Evolutionary conservation across 2,888 invertebrate genomes (phyloP).

Genomic region (Agonopterix heracliana): DNA sequence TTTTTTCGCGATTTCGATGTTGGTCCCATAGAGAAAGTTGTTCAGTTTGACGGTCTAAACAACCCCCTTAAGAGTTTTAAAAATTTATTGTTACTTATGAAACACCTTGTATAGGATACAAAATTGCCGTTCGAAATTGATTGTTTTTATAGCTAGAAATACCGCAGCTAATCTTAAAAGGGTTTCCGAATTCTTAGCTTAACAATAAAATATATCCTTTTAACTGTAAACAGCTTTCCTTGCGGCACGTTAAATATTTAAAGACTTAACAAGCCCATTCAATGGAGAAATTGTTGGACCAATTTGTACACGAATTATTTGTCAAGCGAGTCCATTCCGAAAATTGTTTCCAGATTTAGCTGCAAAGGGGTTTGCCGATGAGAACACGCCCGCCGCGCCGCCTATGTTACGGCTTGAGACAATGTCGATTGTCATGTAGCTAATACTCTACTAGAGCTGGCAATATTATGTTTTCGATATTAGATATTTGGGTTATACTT

Average conservation of each 20-base stretch:
- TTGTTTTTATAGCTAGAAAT: too few species aligned
- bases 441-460: slow-evolving; percentile 37
- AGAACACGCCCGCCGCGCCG: slow-evolving; percentile 22
- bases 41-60: too few species aligned
- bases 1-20: too few species aligned
- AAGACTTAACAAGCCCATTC: slow-evolving; percentile 47
- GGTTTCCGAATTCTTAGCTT: too few species aligned
- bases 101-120: too few species aligned
- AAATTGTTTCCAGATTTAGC: slow-evolving; percentile 70
- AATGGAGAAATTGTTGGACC: slow-evolving; percentile 50
- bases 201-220: neutral
- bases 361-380: slow-evolving; percentile 50
- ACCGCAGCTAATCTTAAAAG: too few species aligned
- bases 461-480: neutral
- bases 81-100: too few species aligned
- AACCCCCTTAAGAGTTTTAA: too few species aligned
- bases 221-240: neutral
- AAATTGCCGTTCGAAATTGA: too few species aligned
- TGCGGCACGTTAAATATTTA: slow-evolving; percentile 33
- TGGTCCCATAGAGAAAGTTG: too few species aligned
- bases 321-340: slow-evolving; percentile 61
- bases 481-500: too few species aligned
- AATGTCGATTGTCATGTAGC: slow-evolving; percentile 29
- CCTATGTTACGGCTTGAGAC: slow-evolving; percentile 45
- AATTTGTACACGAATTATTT: slow-evolving; percentile 68